These are phyloP conservation scores for Ranitomeya variabilis DNA, from an alignment of 2,113 vertebrate species.

Conservation along the genomic window DNA sequence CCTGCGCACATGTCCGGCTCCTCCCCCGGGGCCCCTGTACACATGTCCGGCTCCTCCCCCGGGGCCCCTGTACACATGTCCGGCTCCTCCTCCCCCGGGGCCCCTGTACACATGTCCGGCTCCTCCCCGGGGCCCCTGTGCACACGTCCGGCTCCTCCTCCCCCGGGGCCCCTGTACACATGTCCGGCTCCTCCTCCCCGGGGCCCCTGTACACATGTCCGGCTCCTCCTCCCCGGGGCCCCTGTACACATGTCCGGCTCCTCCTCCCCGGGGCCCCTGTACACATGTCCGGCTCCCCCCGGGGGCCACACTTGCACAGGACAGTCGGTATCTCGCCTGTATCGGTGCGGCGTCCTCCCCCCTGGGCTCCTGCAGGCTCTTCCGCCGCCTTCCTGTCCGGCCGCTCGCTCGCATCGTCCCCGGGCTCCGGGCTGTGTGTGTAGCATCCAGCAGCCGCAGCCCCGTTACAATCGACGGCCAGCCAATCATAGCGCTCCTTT, in stretches of 20 bases:
- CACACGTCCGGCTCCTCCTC: too few species aligned
- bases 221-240: too few species aligned
- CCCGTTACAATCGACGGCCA: not conserved
- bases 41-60: too few species aligned
- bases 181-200: too few species aligned
- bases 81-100: too few species aligned
- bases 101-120: too few species aligned
- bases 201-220: too few species aligned
- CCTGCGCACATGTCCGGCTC: too few species aligned
- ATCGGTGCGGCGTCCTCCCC: not conserved
- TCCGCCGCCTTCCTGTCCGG: not conserved
- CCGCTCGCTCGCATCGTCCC: not conserved
- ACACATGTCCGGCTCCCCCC: not conserved
- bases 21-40: too few species aligned
- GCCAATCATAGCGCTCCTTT: not conserved
- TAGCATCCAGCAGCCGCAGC: not conserved
- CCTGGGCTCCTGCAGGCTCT: not conserved
- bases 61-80: too few species aligned
- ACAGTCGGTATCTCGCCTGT: not conserved
- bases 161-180: too few species aligned
- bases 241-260: not conserved
- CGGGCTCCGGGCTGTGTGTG: not conserved
- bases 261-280: not conserved
- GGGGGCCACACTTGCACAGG: not conserved
- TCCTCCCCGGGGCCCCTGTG: too few species aligned